A percentile compares a stretch with the other conserved stretches of the same genome.
phyloP scores from a whole-genome alignment of 2,888 invertebrate genomes.

The Epistrophe grossulariae region DNA sequence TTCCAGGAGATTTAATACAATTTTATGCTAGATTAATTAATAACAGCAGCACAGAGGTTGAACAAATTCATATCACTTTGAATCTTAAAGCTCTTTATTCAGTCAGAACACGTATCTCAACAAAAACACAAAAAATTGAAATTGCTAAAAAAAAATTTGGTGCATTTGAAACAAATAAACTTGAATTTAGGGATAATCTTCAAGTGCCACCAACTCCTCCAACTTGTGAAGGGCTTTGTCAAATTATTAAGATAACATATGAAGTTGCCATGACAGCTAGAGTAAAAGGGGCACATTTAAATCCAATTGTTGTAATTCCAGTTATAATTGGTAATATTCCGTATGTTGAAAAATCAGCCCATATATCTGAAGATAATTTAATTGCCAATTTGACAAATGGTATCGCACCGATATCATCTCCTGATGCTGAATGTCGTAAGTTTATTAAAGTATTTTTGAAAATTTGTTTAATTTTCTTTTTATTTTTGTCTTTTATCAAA shows the following conservation, averaged over 20 bases:
- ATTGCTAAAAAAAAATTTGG: slow-evolving; percentile 78
- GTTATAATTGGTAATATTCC: slow-evolving; percentile 82
- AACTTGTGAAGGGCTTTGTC: slow-evolving; percentile 79
- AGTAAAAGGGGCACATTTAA: slow-evolving; percentile 78
- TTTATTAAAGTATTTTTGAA: background rate
- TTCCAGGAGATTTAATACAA: slow-evolving; percentile 81
- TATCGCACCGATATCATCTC: background rate
- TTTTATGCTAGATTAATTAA: slow-evolving; percentile 85
- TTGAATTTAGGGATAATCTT: slow-evolving; percentile 78
- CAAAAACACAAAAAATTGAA: slow-evolving; percentile 79
- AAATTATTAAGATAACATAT: slow-evolving; percentile 81
- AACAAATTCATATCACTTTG: slow-evolving; percentile 78
- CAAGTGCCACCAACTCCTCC: slow-evolving; percentile 82
- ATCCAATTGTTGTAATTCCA: slow-evolving; percentile 81
- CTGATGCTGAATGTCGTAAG: slow-evolving; percentile 42
- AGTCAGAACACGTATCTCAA: slow-evolving; percentile 73
- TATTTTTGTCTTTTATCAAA: background rate
- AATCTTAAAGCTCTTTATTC: slow-evolving; percentile 80
- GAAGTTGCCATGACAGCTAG: slow-evolving; percentile 80
- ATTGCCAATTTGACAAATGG: slow-evolving; percentile 49
- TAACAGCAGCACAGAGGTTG: slow-evolving; percentile 83
- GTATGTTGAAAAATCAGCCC: slow-evolving; percentile 20
- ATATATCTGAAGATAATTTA: slow-evolving; percentile 39
- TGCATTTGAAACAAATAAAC: slow-evolving; percentile 77
- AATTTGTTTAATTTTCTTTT: background rate